These are phyloP conservation scores for Melanostoma mellinum DNA, from an alignment of 2,888 invertebrate species.

Conservation along the genomic window DNA sequence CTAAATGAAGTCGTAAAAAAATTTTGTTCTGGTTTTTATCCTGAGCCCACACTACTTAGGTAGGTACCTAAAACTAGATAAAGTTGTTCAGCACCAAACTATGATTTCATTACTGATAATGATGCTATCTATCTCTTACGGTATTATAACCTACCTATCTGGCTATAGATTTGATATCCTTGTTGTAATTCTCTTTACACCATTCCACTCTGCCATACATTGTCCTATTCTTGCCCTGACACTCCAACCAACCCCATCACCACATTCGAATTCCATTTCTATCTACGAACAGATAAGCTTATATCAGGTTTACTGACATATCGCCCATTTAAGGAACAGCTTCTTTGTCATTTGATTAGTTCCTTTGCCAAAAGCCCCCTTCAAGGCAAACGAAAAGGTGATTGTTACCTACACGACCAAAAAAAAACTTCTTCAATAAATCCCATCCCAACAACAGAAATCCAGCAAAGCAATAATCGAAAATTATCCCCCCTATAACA, in stretches of 20 bases:
- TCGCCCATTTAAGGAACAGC: conserved; percentile 72
- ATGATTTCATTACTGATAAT: conserved; percentile 37
- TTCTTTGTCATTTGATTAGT: conserved; percentile 72
- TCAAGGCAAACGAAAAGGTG: conserved; percentile 68
- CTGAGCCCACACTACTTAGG: not conserved
- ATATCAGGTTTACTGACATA: conserved; percentile 72
- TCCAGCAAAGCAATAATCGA: conserved; percentile 70
- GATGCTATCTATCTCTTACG: conserved; percentile 26
- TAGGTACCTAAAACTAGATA: not conserved
- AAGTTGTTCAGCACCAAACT: not conserved
- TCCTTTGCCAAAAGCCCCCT: conserved; percentile 64
- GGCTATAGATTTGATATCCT: conserved; percentile 37
- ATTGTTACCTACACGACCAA: conserved; percentile 57
- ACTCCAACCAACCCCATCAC: conserved; percentile 28
- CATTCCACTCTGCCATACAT: conserved; percentile 14
- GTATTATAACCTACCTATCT: conserved; percentile 23
- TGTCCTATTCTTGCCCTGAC: conserved; percentile 8
- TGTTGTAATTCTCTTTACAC: conserved; percentile 35
- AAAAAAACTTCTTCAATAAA: conserved; percentile 61
- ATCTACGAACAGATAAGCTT: conserved; percentile 64
- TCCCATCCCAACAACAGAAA: conserved; percentile 63
- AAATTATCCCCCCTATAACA: conserved; percentile 64
- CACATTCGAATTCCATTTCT: conserved; percentile 55
- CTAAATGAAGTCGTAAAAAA: too few species aligned
- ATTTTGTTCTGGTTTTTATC: too few species aligned